Evolutionary conservation across 2,113 vertebrate genomes (phyloP).

Genomic region (Poeciliopsis retropinna): DNA sequence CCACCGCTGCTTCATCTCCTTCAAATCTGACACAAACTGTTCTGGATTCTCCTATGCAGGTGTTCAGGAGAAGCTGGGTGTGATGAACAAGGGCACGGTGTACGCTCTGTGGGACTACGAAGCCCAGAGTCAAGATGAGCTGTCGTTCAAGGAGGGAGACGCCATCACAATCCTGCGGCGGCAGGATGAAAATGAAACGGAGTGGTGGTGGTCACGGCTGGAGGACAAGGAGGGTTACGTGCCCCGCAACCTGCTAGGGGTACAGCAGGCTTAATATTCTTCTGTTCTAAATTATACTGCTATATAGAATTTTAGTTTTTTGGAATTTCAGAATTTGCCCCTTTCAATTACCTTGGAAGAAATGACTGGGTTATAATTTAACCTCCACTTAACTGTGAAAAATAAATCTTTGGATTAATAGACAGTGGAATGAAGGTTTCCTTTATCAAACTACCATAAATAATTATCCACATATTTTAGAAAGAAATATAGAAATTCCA

Average conservation of each 20-base stretch:
- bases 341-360: too few relatives aligned
- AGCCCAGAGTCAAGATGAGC: constrained; percentile 89
- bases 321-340: too few relatives aligned
- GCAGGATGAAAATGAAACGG: constrained; percentile 91
- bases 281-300: neutral
- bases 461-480: too few relatives aligned
- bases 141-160: constrained; percentile 92
- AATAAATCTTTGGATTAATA: too few relatives aligned
- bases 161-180: constrained; percentile 89
- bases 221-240: constrained; percentile 94
- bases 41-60: constrained; percentile 74
- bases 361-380: too few relatives aligned
- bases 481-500: too few relatives aligned
- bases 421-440: too few relatives aligned
- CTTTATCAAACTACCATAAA: too few relatives aligned
- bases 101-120: constrained; percentile 93
- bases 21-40: neutral
- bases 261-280: constrained; percentile 62
- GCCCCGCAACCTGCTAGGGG: constrained; percentile 96
- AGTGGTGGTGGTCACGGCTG: constrained; percentile 97
- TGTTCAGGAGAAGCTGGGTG: constrained; percentile 96
- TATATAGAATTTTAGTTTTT: too few relatives aligned
- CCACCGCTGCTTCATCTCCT: neutral
- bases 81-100: constrained; percentile 97
- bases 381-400: too few relatives aligned